A percentile compares a stretch with the other conserved stretches of the same genome.
phyloP scores from a whole-genome alignment of 1,140 invertebrate genomes.

The Leptinotarsa defecta region DNA sequence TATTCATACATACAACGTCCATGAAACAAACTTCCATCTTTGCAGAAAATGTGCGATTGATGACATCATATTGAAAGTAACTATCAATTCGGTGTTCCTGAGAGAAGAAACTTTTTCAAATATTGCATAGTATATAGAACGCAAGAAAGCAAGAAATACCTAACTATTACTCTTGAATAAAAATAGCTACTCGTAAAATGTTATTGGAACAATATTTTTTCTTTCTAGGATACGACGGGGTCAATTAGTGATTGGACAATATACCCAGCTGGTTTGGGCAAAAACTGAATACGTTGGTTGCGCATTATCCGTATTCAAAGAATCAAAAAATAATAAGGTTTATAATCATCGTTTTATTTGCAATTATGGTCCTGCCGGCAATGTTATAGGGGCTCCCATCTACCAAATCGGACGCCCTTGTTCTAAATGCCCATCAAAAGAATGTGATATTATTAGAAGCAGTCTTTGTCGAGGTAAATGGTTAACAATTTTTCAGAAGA shows the following conservation, averaged over 20 bases:
- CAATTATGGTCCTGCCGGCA: conserved; percentile 58
- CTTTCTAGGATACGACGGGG: conserved; percentile 34
- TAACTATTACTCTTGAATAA: too few species aligned
- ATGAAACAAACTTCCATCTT: too few species aligned
- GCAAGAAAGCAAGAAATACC: too few species aligned
- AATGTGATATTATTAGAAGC: conserved; percentile 27
- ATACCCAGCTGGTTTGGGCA: conserved; percentile 64
- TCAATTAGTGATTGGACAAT: conserved; percentile 54
- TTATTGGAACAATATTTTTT: neutral
- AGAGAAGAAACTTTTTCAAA: too few species aligned
- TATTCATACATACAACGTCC: too few species aligned
- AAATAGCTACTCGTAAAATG: too few species aligned
- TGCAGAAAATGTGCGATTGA: too few species aligned
- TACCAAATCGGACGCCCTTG: conserved; percentile 54
- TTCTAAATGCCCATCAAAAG: conserved; percentile 47
- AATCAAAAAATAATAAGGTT: conserved; percentile 40
- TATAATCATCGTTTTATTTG: conserved; percentile 55
- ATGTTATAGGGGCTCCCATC: conserved; percentile 52
- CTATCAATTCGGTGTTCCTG: too few species aligned
- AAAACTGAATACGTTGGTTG: conserved; percentile 61
- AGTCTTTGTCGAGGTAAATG: conserved; percentile 36
- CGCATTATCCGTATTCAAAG: conserved; percentile 58
- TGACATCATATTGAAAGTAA: too few species aligned
- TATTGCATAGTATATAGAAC: too few species aligned
- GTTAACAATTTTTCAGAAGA: neutral